Evolutionary conservation across 2,113 vertebrate genomes (phyloP).

Genomic region (Pycnonotus jocosus): DNA sequence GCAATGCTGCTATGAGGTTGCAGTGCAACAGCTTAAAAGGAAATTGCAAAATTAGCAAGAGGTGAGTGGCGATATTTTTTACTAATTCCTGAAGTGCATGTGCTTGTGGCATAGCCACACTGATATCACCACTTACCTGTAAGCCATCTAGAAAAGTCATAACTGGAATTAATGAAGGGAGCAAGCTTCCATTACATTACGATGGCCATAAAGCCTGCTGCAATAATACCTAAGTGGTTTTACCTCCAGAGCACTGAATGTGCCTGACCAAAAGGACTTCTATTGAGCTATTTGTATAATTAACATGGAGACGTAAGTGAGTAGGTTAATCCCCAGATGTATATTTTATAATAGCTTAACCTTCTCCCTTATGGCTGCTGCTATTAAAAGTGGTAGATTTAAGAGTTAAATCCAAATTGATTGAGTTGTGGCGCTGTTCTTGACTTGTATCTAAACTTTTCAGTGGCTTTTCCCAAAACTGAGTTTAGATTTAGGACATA

Average conservation of each 20-base stretch:
- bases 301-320: not conserved
- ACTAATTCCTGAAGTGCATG: not conserved
- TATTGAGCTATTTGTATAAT: not conserved
- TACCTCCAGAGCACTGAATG: not conserved
- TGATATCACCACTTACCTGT: not conserved
- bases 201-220: not conserved
- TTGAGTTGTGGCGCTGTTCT: not conserved
- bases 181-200: not conserved
- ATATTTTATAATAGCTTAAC: not conserved
- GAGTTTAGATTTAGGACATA: not conserved
- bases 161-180: not conserved
- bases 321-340: not conserved
- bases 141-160: not conserved
- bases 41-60: slow-evolving; percentile 31
- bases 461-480: not conserved
- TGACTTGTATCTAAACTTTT: not conserved
- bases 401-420: not conserved
- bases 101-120: not conserved
- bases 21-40: not conserved
- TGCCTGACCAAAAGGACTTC: not conserved
- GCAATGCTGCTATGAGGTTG: not conserved
- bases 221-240: slow-evolving; percentile 2
- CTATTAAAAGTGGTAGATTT: not conserved
- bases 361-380: not conserved
- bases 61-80: not conserved